phyloP scores from a whole-genome alignment of 2,888 invertebrate genomes.

The Sarcophaga caerulescens region DNA sequence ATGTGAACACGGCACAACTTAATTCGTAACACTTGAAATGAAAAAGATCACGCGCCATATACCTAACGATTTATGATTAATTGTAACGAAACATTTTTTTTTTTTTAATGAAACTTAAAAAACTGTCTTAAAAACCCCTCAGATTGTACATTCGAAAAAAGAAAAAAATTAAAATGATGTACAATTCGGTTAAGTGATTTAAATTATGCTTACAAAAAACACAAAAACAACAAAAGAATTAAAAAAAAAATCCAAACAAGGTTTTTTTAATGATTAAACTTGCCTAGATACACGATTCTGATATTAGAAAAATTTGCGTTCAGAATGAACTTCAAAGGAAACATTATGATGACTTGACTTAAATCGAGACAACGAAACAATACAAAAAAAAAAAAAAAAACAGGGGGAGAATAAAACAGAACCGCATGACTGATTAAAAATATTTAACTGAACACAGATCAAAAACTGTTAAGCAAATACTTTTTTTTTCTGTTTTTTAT shows the following conservation, averaged over 20 bases:
- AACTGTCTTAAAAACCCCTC: constrained; percentile 9
- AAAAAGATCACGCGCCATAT: constrained; percentile 65
- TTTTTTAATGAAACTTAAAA: constrained; percentile 14
- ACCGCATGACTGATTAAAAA: constrained; percentile 32
- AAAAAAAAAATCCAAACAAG: neutral
- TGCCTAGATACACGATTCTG: constrained; percentile 50
- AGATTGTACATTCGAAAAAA: constrained; percentile 13
- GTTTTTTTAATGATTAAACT: neutral
- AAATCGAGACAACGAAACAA: neutral
- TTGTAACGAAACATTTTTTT: constrained; percentile 44
- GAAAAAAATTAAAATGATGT: constrained; percentile 23
- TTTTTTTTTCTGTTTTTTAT: neutral
- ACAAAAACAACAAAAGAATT: neutral
- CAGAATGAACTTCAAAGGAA: constrained; percentile 1
- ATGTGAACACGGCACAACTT: constrained; percentile 57
- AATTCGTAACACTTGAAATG: constrained; percentile 60
- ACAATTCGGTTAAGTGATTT: constrained; percentile 34
- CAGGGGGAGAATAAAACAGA: neutral
- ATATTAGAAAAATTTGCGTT: constrained; percentile 39
- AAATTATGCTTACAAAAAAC: constrained; percentile 14
- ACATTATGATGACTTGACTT: constrained; percentile 36
- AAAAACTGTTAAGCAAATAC: constrained; percentile 24
- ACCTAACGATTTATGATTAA: constrained; percentile 65
- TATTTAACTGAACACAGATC: constrained; percentile 2
- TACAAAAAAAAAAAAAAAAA: neutral